These are phyloP conservation scores for Trissolcus japonicus DNA, from an alignment of 2,888 invertebrate species.

Conservation along the genomic window DNA sequence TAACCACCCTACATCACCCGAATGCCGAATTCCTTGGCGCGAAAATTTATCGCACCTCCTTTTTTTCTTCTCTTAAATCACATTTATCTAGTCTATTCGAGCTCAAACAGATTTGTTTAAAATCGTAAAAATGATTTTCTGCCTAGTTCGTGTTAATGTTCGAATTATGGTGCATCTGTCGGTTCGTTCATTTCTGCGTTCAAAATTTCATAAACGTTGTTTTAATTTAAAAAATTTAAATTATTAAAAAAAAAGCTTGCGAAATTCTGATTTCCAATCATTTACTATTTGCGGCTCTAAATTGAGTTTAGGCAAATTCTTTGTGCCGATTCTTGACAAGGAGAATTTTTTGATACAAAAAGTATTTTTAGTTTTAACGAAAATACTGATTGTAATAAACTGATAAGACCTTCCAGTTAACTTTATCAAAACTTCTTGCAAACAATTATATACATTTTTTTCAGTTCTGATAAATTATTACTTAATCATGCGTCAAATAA, in stretches of 20 bases:
- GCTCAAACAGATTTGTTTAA: constrained; percentile 32
- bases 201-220: no score
- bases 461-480: background rate
- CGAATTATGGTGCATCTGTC: no score
- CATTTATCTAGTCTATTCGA: constrained; percentile 31
- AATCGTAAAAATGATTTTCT: constrained; percentile 37
- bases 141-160: background rate
- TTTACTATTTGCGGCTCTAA: no score
- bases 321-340: background rate
- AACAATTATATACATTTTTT: constrained; percentile 8
- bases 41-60: constrained; percentile 17
- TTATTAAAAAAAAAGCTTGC: no score
- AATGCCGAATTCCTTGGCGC: constrained; percentile 34
- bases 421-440: constrained; percentile 6
- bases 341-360: background rate
- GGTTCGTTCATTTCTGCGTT: no score
- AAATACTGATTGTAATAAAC: background rate
- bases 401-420: background rate
- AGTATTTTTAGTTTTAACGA: no score
- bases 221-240: no score
- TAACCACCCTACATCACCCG: constrained; percentile 39
- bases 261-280: no score
- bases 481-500: constrained; percentile 6
- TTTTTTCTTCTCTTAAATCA: constrained; percentile 35
- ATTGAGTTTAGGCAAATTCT: no score